Base-by-base conservation (phyloP, 2,888 invertebrate genomes). In the Aphrophora alni region DNA sequence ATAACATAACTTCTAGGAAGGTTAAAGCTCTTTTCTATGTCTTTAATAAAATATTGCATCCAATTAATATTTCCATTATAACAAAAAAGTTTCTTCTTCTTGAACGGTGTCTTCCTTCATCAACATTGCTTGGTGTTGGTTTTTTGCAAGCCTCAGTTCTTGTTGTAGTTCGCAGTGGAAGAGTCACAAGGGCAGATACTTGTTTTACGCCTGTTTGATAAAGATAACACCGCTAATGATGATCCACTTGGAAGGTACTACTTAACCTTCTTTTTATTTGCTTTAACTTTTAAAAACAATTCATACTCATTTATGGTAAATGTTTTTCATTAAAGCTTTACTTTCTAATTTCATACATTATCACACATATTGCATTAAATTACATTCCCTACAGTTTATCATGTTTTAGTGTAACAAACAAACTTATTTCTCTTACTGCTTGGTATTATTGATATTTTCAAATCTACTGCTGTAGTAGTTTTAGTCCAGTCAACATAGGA, bases 221-320 rank as follows among this genome's bases (percentile, higher is more conserved):
- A 97, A 93, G 98, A 98, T 91, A 94, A 94, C 87, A 93, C 95
- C 86, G 95, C 94, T 88, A 93, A 94, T 88, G 97, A 98, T 90
- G 98, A 98, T 90, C 93, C 93, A 87, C 93, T 98, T 87, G 98
- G 98, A 92, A 96, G 97, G 96, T 95, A 84, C 75, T 77, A 26
- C 38, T 38, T 17, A 33, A 21, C 25, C 27, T 26, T 70, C 71
- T 75, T 77, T 59, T 59, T 59, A n/a, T 21, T 59, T 59, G 14
- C 14, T 14, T 44, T 44, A 14, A 44, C 17, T 44, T 10, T 44
- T 44, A 44, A 44, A 44, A 17, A 4, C 44, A 44, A 14, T 14
- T 44, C 17, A 44, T 14, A 44, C 44, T 44, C 44, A 44, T 44
- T 44, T 33, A 33, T 33, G 33, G 14, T 44, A 44, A 44, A 2